A percentile compares a stretch with the other conserved stretches of the same genome.
Evolutionary conservation across 2,113 vertebrate genomes (phyloP).

Genomic region (Phoenicopterus ruber): DNA sequence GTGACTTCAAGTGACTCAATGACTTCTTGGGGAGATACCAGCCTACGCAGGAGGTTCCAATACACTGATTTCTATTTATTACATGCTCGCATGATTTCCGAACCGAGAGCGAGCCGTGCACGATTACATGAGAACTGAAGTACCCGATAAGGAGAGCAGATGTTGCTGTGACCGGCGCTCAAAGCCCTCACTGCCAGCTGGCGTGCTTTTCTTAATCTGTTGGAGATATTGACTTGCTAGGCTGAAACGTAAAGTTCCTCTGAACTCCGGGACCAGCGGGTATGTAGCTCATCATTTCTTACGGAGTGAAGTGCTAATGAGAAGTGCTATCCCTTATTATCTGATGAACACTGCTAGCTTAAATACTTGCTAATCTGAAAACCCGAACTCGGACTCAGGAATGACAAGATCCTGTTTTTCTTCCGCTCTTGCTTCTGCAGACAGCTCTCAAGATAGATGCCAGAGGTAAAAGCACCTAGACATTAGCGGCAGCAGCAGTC

Average conservation of each 20-base stretch:
- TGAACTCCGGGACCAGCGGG: background rate
- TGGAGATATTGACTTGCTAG: background rate
- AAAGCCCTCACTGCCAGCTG: background rate
- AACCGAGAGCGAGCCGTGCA: background rate
- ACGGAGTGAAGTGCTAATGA: background rate
- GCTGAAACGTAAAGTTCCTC: background rate
- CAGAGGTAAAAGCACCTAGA: background rate
- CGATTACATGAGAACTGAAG: background rate
- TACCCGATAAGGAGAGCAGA: background rate
- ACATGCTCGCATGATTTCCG: background rate
- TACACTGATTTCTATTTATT: background rate
- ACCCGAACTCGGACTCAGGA: background rate
- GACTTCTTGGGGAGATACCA: background rate
- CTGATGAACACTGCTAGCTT: background rate
- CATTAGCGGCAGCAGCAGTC: background rate
- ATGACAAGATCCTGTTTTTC: background rate
- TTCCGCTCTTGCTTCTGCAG: background rate
- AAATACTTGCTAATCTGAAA: background rate
- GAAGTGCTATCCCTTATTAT: background rate
- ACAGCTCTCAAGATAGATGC: background rate
- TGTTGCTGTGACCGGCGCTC: background rate
- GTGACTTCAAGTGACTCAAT: background rate
- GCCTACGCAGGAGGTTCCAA: background rate
- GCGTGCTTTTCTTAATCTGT: slow-evolving; percentile 4
- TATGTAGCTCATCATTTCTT: background rate